Evolutionary conservation across 2,113 vertebrate species (phyloP).

Genomic region (Acanthochromis polyacanthus): DNA sequence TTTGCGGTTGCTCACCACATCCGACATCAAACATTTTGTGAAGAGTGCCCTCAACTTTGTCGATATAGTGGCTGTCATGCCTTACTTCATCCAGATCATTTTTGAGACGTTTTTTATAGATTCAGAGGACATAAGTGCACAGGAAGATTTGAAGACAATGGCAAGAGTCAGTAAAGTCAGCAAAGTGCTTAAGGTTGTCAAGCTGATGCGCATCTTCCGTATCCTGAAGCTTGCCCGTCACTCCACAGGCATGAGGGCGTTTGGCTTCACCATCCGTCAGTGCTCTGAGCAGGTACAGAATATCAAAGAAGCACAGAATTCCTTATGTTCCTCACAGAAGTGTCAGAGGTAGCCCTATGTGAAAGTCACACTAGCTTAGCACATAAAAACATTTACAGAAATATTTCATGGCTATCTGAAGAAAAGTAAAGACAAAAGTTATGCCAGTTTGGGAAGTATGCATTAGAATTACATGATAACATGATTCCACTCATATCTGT

Average conservation of each 20-base stretch:
- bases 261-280: conserved; percentile 93
- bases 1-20: conserved; percentile 88
- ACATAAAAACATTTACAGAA: too few species aligned
- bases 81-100: conserved; percentile 91
- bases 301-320: conserved; percentile 1
- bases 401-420: too few species aligned
- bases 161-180: conserved; percentile 91
- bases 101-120: conserved; percentile 88
- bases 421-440: too few species aligned
- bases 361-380: background rate
- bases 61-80: conserved; percentile 91
- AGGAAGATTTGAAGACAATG: conserved; percentile 90
- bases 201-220: conserved; percentile 93
- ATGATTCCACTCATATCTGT: background rate
- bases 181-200: conserved; percentile 92
- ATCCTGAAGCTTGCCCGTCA: conserved; percentile 93
- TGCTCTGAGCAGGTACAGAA: conserved; percentile 90
- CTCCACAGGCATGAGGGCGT: conserved; percentile 92
- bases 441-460: background rate
- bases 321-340: background rate
- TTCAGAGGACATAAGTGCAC: conserved; percentile 74
- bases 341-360: background rate
- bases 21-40: conserved; percentile 87
- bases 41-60: conserved; percentile 90
- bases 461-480: background rate